Evolutionary conservation across 1,140 invertebrate genomes (phyloP), one percentile per base, ranked within the genome.

Genomic region (Drosophila hydei): DNA sequence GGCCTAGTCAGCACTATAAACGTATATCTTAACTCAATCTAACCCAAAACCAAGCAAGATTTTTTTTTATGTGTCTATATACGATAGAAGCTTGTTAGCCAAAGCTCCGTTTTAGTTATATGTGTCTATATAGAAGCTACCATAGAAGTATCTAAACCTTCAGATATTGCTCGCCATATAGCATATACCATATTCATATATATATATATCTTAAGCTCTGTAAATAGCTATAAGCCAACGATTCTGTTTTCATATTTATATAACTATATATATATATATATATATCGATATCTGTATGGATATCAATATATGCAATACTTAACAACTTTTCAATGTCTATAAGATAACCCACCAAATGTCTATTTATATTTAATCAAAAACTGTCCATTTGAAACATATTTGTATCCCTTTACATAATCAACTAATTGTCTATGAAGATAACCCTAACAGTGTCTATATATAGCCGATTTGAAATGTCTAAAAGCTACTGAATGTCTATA

Each of bases 111-210:
- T 33, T 33, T 11, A 33, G 30, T 33, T 33, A 12, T 16, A 42
- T 42, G 38, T 42, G 38, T 42, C 38, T 42, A 42, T 42, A 42
- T 42, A 42, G 38, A 42, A 18, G 6, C 38, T 16, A 42, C n/a
- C 9, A 27, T 6, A 27, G 5, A 27, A 27, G 4, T 4, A 27
- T 7, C 27, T 2, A 30, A 30, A 7, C 27, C 27, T 8, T 8
- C 27, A 30, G 2, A 30, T 30, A 30, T 30, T 8, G 27, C 27
- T 9, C 5, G 6, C 7, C 27, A 30, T 30, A 11, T 2, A 12
- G 30, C 21, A 4, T 23, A 3, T 23, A 23, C 2, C 21, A 23
- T 23, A 23, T 23, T 3, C 3, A 30, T 30, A 30, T 1, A 33
- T 33, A 33, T 12, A 0, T 33, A 33, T 33, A 33, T 1, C 30